Conservation (phyloP, 1,140 invertebrate genomes). For the Linepithema humile region DNA sequence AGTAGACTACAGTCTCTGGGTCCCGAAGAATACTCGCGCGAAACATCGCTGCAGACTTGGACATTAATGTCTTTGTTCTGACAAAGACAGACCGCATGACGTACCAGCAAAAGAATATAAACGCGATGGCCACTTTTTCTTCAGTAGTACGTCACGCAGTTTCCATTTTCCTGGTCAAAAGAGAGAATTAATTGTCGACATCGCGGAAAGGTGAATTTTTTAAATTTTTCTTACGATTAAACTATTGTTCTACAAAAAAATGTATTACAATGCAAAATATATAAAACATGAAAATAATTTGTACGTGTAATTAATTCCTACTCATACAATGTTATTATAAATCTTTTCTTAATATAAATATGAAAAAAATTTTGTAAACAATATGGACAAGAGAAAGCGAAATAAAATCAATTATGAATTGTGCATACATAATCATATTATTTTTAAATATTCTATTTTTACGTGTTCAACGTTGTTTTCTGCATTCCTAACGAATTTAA, state of each 20-base stretch:
- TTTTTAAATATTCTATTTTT: not conserved
- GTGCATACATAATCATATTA: not conserved
- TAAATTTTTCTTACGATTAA: not conserved
- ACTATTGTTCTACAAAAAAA: not conserved
- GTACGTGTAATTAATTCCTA: not conserved
- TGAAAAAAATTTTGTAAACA: not conserved
- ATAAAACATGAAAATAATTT: not conserved
- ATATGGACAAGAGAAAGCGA: not conserved
- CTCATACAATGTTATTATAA: not conserved
- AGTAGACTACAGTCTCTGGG: not conserved
- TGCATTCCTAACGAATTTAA: not conserved
- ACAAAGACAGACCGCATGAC: constrained; percentile 22
- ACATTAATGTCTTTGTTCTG: constrained; percentile 32
- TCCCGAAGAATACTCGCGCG: not conserved
- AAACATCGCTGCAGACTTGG: not conserved
- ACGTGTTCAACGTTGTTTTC: not conserved
- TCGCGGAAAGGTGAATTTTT: not conserved
- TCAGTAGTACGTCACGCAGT: constrained; percentile 9
- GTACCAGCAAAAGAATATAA: constrained; percentile 22
- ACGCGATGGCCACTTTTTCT: not conserved
- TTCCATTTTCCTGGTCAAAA: constrained; percentile 15
- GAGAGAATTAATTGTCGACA: constrained; percentile 32
- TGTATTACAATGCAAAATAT: not conserved
- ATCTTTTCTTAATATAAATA: not conserved
- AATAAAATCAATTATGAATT: not conserved